phyloP scores from a whole-genome alignment of 2,113 vertebrate species.

The Poecilia latipinna region DNA sequence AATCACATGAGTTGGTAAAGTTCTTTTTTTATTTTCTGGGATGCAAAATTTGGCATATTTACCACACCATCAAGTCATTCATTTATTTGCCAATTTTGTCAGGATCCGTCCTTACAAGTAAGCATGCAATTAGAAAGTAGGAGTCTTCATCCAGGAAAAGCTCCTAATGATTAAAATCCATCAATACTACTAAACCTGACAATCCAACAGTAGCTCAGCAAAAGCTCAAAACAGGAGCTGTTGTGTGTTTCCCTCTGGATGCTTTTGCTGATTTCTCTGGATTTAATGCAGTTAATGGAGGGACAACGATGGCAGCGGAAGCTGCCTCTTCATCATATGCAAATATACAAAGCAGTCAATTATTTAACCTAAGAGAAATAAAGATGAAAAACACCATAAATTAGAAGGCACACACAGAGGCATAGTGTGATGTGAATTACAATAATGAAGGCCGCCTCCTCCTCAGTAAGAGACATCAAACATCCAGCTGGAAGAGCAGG shows the following conservation, averaged over 20 bases:
- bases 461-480: slow-evolving; percentile 30
- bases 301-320: slow-evolving; percentile 64
- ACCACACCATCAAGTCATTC: too few species aligned
- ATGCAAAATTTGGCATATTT: too few species aligned
- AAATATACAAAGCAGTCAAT: slow-evolving; percentile 73
- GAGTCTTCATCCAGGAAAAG: slow-evolving; percentile 7
- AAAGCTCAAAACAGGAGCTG: slow-evolving; percentile 40
- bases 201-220: slow-evolving; percentile 52
- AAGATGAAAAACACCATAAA: slow-evolving; percentile 67
- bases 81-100: too few species aligned
- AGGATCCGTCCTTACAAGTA: slow-evolving; percentile 3
- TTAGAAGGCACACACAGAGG: slow-evolving; percentile 57
- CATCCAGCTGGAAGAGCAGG: slow-evolving; percentile 39
- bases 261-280: slow-evolving; percentile 19
- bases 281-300: slow-evolving; percentile 51
- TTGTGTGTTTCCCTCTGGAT: slow-evolving; percentile 41
- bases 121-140: slow-evolving; percentile 50
- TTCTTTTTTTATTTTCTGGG: too few species aligned
- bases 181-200: slow-evolving; percentile 46
- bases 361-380: slow-evolving; percentile 71
- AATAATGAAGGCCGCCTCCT: slow-evolving; percentile 55
- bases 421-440: slow-evolving; percentile 67
- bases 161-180: slow-evolving; percentile 13
- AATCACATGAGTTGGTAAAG: too few species aligned
- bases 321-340: slow-evolving; percentile 70